These are phyloP conservation scores for Loxodonta africana DNA, from an alignment of 2,113 vertebrate species.

Conservation along the genomic window DNA sequence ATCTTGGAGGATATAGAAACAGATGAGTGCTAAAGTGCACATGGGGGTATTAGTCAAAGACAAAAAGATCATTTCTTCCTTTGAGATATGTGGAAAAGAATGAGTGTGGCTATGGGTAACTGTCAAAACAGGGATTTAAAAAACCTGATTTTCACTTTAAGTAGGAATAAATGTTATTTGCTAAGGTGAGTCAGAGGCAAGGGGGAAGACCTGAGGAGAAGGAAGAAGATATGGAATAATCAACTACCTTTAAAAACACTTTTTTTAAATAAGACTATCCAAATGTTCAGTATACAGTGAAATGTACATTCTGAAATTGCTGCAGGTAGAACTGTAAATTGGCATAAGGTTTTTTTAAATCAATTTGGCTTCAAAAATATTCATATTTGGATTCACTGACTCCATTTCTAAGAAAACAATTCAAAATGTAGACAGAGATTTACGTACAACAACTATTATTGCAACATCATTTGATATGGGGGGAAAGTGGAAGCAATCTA, in stretches of 20 bases:
- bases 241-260: neutral
- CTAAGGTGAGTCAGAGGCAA: neutral
- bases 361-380: neutral
- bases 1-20: neutral
- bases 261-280: neutral
- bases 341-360: neutral
- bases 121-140: neutral
- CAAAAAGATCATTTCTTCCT: neutral
- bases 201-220: neutral
- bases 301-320: neutral
- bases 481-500: neutral
- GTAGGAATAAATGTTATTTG: neutral
- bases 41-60: neutral
- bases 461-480: neutral
- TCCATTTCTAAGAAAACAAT: conserved; percentile 45
- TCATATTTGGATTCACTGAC: neutral
- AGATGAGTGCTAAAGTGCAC: neutral
- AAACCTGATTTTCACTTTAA: neutral
- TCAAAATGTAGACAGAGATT: neutral
- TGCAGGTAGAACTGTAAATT: neutral
- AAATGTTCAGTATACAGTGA: neutral
- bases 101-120: neutral
- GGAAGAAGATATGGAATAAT: neutral
- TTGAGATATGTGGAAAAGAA: neutral
- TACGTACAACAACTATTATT: neutral